Conservation (phyloP, 2,113 vertebrate genomes). For the Phaethon lepturus region DNA sequence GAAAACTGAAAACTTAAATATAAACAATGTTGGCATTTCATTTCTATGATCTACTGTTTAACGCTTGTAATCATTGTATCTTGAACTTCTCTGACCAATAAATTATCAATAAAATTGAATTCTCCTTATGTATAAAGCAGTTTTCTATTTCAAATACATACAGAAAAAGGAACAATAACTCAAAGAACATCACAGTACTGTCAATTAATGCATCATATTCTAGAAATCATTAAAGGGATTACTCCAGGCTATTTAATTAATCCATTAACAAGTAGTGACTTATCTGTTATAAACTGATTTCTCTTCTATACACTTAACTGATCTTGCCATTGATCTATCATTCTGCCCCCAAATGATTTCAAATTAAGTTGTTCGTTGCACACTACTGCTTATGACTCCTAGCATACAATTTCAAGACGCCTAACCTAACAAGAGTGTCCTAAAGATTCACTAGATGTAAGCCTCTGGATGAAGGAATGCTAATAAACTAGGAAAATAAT, state of each 20-base stretch:
- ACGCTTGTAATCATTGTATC: background rate
- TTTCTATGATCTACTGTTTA: background rate
- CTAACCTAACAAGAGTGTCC: background rate
- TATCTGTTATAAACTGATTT: conserved; percentile 51
- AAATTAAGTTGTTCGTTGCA: conserved; percentile 8
- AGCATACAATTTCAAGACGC: background rate
- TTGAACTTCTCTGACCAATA: background rate
- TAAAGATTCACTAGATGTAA: background rate
- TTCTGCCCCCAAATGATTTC: background rate
- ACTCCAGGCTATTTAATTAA: conserved; percentile 38
- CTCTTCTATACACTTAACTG: background rate
- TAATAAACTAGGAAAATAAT: background rate
- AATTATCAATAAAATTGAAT: background rate
- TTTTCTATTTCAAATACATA: background rate
- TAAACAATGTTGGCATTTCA: background rate
- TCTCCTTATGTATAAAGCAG: background rate
- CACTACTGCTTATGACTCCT: background rate
- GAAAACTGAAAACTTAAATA: background rate
- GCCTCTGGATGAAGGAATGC: background rate
- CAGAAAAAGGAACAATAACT: background rate
- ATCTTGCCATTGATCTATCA: conserved; percentile 29
- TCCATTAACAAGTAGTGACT: conserved; percentile 46
- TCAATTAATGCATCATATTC: background rate
- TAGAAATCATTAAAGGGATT: conserved; percentile 31
- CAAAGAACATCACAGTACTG: background rate